Evolutionary conservation across 2,797 vertebrate genomes (phyloP), one percentile per base, ranked within the genome.

Genomic region (Acanthis flammea): DNA sequence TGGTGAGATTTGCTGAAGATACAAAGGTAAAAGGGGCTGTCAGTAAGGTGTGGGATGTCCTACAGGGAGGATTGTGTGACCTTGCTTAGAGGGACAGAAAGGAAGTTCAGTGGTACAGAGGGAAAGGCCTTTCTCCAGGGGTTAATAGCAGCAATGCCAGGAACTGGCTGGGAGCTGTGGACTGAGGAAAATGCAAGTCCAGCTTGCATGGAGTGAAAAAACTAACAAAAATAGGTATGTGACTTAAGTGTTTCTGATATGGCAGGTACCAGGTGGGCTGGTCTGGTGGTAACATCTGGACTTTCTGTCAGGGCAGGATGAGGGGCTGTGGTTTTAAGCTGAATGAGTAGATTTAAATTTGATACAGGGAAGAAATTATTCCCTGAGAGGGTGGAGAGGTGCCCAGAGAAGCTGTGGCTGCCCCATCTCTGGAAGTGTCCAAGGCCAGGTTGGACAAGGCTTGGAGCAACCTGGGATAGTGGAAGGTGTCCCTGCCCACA

Each of bases 351-450:
- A 19, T 55, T 60, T 78, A 22, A 27, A 50, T 21, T 61, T 7
- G 14, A 8, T 42, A 28, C 4, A 18, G 45, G 14, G 30, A 75
- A 53, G 39, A 60, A 41, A 7, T 19, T 30, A 3, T 62, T 28
- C 3, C 2, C 2, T 0, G 0, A 22, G 22, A 51, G 17, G 17
- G 7, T 27, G 14, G 6, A 8, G 57, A 74, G 44, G 1, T 4
- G 3, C 4, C 11, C 47, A 13, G 42, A 13, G 66, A 33, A 25
- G 7, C 3, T 77, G 53, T 77, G 37, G 41, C 0, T 71, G 28
- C 19, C 27, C 14, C 10, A 2, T 70, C 24, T 4, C 63, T 83
- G 47, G n/a, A 11, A 22, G 1, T 5, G 9, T 19, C 33, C 12
- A 17, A 37, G 37, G 21, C 1, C 12, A 9, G 31, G 41, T 0